These are phyloP conservation scores for Boloria selene DNA, from an alignment of 2,888 invertebrate species.

Conservation along the genomic window DNA sequence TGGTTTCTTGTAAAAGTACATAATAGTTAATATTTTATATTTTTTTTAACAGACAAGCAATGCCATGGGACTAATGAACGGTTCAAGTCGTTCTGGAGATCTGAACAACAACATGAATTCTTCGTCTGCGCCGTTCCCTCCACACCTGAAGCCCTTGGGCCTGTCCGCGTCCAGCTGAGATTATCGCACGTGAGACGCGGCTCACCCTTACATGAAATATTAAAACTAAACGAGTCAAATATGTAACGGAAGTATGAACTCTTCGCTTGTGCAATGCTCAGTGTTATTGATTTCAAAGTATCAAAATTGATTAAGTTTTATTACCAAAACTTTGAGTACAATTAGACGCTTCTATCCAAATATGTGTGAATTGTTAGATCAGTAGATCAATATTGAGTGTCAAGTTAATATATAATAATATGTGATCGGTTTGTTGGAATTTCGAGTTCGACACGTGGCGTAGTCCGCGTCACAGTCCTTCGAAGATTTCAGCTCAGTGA, in stretches of 20 bases:
- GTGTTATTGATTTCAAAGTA: constrained; percentile 10
- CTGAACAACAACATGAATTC: constrained; percentile 86
- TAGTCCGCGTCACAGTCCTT: no score
- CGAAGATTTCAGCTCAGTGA: no score
- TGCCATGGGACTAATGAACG: constrained; percentile 81
- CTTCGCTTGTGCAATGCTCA: constrained; percentile 10
- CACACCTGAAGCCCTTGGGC: constrained; percentile 82
- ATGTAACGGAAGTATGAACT: constrained; percentile 20
- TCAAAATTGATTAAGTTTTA: constrained; percentile 2
- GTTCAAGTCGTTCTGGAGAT: constrained; percentile 81
- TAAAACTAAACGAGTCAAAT: constrained; percentile 56
- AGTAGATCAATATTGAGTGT: constrained; percentile 8
- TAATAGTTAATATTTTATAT: not conserved
- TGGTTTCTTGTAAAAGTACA: not conserved
- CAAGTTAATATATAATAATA: not conserved
- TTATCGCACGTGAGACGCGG: constrained; percentile 73
- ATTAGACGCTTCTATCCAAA: constrained; percentile 10
- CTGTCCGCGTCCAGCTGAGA: constrained; percentile 86
- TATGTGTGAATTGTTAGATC: constrained; percentile 6
- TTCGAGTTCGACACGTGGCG: not conserved
- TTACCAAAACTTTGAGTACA: not conserved
- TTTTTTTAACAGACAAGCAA: constrained; percentile 65
- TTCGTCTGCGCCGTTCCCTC: constrained; percentile 73
- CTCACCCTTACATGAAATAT: constrained; percentile 76
- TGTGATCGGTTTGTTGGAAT: not conserved